Percentiles rank a stretch among this genome's conserved stretches.
phyloP scores from a whole-genome alignment of 2,888 invertebrate genomes.

The Diarsia rubi region DNA sequence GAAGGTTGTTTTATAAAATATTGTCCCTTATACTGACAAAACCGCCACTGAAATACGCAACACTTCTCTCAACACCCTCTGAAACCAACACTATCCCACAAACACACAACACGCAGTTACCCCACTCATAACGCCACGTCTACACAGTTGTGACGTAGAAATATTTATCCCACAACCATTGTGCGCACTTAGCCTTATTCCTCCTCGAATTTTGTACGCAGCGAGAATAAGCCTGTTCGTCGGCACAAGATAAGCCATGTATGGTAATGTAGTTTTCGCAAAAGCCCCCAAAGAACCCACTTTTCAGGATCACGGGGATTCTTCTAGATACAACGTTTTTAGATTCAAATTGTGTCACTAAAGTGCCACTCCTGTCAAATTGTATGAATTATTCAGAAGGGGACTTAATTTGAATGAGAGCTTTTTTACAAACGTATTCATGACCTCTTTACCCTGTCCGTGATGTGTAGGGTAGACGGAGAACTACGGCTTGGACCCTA shows the following conservation, averaged over 20 bases:
- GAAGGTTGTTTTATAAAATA: neutral
- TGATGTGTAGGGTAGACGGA: conserved; percentile 19
- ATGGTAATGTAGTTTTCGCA: conserved; percentile 62
- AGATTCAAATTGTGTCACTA: conserved; percentile 64
- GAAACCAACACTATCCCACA: conserved; percentile 18
- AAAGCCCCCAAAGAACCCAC: conserved; percentile 53
- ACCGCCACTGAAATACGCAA: neutral
- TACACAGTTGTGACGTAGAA: conserved; percentile 59
- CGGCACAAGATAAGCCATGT: conserved; percentile 57
- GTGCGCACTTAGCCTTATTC: conserved; percentile 66
- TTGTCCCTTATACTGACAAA: too few species aligned
- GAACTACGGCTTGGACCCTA: conserved; percentile 6
- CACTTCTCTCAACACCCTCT: neutral
- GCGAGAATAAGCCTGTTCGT: conserved; percentile 51
- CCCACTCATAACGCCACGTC: conserved; percentile 50
- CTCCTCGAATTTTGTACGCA: conserved; percentile 66
- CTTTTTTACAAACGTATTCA: conserved; percentile 67
- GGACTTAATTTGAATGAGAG: conserved; percentile 70
- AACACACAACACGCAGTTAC: conserved; percentile 27
- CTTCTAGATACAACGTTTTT: conserved; percentile 65
- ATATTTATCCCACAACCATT: conserved; percentile 65
- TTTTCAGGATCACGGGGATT: conserved; percentile 63
- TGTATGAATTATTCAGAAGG: conserved; percentile 67
- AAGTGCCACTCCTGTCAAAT: conserved; percentile 66
- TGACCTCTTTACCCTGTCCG: conserved; percentile 54